Evolutionary conservation across 2,797 vertebrate genomes (phyloP), one percentile per base, ranked within the genome.

Genomic region (Enteromius mattozi): DNA sequence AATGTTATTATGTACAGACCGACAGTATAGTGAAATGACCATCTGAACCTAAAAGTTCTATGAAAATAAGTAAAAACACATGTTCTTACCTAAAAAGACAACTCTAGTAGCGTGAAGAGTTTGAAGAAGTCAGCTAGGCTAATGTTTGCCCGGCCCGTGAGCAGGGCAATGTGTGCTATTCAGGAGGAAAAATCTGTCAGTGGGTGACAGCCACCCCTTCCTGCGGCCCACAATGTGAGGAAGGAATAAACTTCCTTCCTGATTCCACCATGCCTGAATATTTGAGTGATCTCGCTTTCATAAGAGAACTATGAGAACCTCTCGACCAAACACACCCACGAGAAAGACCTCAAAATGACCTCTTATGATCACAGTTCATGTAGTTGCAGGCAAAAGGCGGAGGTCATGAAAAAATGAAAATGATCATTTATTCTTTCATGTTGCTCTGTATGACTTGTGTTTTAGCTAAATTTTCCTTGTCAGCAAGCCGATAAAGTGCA

Each of bases 191-290:
- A 83, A 10, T 93, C 91, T 93, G 95, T 94, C 90, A n/a, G 94
- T 93, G 95, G 94, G 95, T 93, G 91, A 83, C 89, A 91, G 92
- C 95, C 94, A 93, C 96, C 95, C 94, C 95, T 96, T 96, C 96
- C 96, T 95, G 93, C 85, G 92, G 90, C 66, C 19, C 92, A 98
- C 97, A 98, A 98, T 98, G 93, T 93, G 95, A 94, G 97, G 97
- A 97, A 98, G 96, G 90, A 95, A 95, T 94, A 95, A 90, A 93
- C 91, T 96, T 96, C 95, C 95, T 96, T 94, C 93, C 93, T 89
- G 82, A 83, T 82, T 88, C 82, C 86, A 47, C 16, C 84, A 69
- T 30, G 71, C 79, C 37, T 35, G 78, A 47, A 65, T 21, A 83
- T 47, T 61, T 85, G 51, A 85, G 75, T 42, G 63, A 56, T 86